Evolutionary conservation across 2,888 invertebrate species (phyloP).

Genomic region (Drosophila birchii): DNA sequence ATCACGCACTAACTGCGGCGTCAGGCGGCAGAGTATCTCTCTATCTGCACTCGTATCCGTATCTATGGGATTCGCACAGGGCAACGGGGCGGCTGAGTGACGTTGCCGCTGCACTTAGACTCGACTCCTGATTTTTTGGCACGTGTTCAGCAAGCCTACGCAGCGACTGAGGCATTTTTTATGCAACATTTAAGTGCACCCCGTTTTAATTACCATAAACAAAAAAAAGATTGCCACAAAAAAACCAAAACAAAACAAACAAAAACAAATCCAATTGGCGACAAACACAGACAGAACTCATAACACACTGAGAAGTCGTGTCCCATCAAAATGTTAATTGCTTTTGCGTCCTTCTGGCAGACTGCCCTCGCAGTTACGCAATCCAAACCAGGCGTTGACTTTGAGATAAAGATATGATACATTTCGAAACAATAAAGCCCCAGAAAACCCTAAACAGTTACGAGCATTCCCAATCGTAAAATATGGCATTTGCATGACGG

Average conservation of each 20-base stretch:
- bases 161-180: slow-evolving; percentile 57
- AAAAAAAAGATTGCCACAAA: slow-evolving; percentile 49
- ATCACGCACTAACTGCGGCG: slow-evolving; percentile 76
- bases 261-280: slow-evolving; percentile 58
- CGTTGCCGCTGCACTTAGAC: slow-evolving; percentile 71
- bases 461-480: slow-evolving; percentile 25
- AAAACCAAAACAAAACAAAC: slow-evolving; percentile 1
- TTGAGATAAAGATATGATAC: slow-evolving; percentile 19
- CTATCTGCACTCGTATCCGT: slow-evolving; percentile 51
- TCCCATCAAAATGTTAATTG: slow-evolving; percentile 74
- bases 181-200: slow-evolving; percentile 76
- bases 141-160: slow-evolving; percentile 74
- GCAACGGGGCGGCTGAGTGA: slow-evolving; percentile 65
- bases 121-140: slow-evolving; percentile 61
- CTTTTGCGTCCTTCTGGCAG: slow-evolving; percentile 53
- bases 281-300: slow-evolving; percentile 46
- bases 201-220: slow-evolving; percentile 73
- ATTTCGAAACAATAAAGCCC: slow-evolving; percentile 2
- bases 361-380: slow-evolving; percentile 36
- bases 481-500: slow-evolving; percentile 43
- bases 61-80: slow-evolving; percentile 53
- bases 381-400: slow-evolving; percentile 34
- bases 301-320: slow-evolving; percentile 34
- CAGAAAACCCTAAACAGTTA: slow-evolving; percentile 10
- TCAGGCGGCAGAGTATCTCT: slow-evolving; percentile 26